These are phyloP conservation scores for Drosophila ezoana DNA, from an alignment of 2,888 invertebrate species.

Conservation along the genomic window DNA sequence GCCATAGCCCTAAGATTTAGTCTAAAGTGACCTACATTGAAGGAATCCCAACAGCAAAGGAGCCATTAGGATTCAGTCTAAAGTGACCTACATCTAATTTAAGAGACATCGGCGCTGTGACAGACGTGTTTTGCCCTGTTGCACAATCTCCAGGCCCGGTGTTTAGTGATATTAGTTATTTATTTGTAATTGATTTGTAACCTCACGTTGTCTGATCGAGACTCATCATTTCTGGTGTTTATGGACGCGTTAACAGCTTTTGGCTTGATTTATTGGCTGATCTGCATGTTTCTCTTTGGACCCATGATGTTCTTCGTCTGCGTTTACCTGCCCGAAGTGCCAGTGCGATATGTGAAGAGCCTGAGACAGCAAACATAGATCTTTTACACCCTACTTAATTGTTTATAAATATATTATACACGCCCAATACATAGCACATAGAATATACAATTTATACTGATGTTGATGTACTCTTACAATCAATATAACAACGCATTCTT, in stretches of 20 bases:
- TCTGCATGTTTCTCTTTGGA: slow-evolving; percentile 88
- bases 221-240: slow-evolving; percentile 31
- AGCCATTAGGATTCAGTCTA: slow-evolving; percentile 48
- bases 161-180: slow-evolving; percentile 79
- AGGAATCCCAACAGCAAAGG: slow-evolving; percentile 32
- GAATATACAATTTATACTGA: slow-evolving; percentile 24
- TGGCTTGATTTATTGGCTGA: slow-evolving; percentile 87
- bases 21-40: slow-evolving; percentile 64
- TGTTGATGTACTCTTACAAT: slow-evolving; percentile 45
- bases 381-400: slow-evolving; percentile 35
- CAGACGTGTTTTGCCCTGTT: slow-evolving; percentile 54
- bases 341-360: slow-evolving; percentile 88
- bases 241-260: slow-evolving; percentile 77
- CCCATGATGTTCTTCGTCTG: slow-evolving; percentile 88
- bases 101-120: slow-evolving; percentile 69
- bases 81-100: slow-evolving; percentile 66
- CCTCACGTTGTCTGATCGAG: slow-evolving; percentile 57
- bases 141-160: slow-evolving; percentile 63
- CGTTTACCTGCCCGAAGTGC: slow-evolving; percentile 89
- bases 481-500: slow-evolving; percentile 27
- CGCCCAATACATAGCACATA: slow-evolving; percentile 47
- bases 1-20: slow-evolving; percentile 43
- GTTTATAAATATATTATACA: slow-evolving; percentile 16
- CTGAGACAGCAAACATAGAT: slow-evolving; percentile 74
- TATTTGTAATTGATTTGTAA: slow-evolving; percentile 49